Evolutionary conservation across 2,888 invertebrate genomes (phyloP).

Genomic region (Hemithea aestivaria): DNA sequence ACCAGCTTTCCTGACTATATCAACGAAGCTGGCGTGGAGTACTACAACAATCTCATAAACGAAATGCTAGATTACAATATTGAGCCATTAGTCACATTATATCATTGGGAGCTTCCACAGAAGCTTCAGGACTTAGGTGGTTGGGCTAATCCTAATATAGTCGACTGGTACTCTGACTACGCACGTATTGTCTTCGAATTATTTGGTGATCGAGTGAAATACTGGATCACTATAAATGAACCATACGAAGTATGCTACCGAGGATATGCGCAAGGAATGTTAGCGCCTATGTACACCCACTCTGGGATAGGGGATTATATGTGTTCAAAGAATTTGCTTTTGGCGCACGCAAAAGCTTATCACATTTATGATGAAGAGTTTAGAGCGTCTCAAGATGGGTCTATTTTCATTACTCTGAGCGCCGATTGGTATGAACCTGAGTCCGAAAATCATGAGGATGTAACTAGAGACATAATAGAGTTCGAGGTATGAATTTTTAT

Average conservation of each 20-base stretch:
- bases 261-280: conserved; percentile 52
- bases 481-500: conserved; percentile 30
- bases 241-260: conserved; percentile 49
- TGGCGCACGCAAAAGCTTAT: conserved; percentile 73
- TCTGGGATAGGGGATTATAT: conserved; percentile 61
- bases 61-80: conserved; percentile 78
- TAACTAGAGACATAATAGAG: conserved; percentile 39
- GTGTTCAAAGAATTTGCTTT: conserved; percentile 60
- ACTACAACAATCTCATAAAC: conserved; percentile 67
- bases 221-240: conserved; percentile 80
- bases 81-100: conserved; percentile 76
- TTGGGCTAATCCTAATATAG: conserved; percentile 59
- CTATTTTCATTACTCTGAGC: conserved; percentile 39
- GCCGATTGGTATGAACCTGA: conserved; percentile 45
- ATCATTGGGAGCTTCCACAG: conserved; percentile 73
- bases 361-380: conserved; percentile 52
- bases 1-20: conserved; percentile 70
- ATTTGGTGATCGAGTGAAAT: conserved; percentile 65
- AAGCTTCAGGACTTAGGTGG: conserved; percentile 74
- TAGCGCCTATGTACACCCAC: conserved; percentile 9
- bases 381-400: conserved; percentile 35
- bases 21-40: conserved; percentile 63
- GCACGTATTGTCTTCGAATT: conserved; percentile 53
- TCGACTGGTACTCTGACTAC: conserved; percentile 65
- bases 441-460: conserved; percentile 45